These are phyloP conservation scores for Blastobasis lacticolella DNA, from an alignment of 2,888 invertebrate genomes.

Conservation along the genomic window DNA sequence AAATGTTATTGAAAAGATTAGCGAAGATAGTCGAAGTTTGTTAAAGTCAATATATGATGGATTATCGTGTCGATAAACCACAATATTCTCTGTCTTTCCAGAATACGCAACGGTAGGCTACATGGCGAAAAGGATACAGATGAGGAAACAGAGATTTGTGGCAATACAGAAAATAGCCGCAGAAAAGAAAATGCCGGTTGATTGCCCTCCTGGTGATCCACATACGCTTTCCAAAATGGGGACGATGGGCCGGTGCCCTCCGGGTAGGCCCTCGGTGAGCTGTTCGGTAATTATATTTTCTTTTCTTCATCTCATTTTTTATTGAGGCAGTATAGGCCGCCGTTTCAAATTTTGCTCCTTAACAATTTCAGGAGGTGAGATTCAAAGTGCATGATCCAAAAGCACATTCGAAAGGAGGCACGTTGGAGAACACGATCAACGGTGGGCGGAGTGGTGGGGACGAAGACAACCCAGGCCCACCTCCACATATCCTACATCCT, in stretches of 20 bases:
- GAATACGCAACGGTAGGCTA: conserved; percentile 99
- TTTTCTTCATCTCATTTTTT: conserved; percentile 6
- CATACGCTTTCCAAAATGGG: conserved; percentile 82
- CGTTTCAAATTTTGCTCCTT: too few species aligned
- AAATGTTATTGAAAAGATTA: too few species aligned
- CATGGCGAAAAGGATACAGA: conserved; percentile 97
- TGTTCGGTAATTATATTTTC: conserved; percentile 23
- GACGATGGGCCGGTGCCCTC: conserved; percentile 79
- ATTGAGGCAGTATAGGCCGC: neutral
- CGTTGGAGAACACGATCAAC: conserved; percentile 92
- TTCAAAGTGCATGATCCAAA: conserved; percentile 96
- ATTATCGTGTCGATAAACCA: too few species aligned
- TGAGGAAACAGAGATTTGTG: conserved; percentile 94
- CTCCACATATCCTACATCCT: conserved; percentile 87
- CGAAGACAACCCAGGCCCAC: conserved; percentile 78
- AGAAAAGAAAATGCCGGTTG: conserved; percentile 89
- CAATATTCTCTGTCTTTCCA: conserved; percentile 60
- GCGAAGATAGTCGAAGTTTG: too few species aligned
- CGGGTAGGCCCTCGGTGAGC: conserved; percentile 69
- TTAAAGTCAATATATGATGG: too few species aligned
- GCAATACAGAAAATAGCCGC: conserved; percentile 94
- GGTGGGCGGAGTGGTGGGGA: conserved; percentile 81
- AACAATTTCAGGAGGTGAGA: conserved; percentile 87
- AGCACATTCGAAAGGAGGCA: conserved; percentile 93
- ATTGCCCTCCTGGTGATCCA: conserved; percentile 82